Conservation (phyloP, 2,113 vertebrate species). For the Girardinichthys multiradiatus region DNA sequence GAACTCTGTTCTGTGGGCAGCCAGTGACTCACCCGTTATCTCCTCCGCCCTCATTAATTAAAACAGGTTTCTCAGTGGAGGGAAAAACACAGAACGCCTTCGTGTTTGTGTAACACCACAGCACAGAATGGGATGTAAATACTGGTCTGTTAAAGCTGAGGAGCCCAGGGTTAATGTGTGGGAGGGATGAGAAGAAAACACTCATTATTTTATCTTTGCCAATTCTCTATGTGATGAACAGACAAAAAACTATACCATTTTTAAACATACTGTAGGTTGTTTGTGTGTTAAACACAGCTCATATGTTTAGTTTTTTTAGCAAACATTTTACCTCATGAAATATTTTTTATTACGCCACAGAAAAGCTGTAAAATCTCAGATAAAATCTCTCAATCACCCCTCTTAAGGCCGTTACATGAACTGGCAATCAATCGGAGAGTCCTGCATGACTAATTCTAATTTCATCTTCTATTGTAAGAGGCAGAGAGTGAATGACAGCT, state of each 20-base stretch:
- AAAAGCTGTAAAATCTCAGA: conserved; percentile 12
- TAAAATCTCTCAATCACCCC: conserved; percentile 8
- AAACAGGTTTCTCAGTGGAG: conserved; percentile 13
- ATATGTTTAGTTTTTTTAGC: neutral
- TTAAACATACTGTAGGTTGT: neutral
- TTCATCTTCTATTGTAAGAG: conserved; percentile 41
- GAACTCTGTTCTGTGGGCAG: conserved; percentile 27
- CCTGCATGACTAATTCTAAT: conserved; percentile 50
- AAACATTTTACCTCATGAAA: neutral
- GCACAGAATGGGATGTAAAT: conserved; percentile 36
- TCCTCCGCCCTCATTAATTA: conserved; percentile 43
- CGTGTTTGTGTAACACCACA: conserved; percentile 38
- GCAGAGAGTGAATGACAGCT: conserved; percentile 12
- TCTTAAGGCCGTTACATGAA: conserved; percentile 20
- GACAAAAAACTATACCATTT: neutral
- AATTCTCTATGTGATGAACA: conserved; percentile 3
- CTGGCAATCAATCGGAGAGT: conserved; percentile 31
- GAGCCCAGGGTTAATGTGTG: conserved; percentile 15
- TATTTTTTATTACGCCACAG: neutral
- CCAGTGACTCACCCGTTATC: conserved; percentile 41
- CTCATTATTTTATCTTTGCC: conserved; percentile 9
- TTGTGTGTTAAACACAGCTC: too few species aligned
- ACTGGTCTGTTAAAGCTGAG: conserved; percentile 17
- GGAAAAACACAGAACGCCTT: conserved; percentile 2
- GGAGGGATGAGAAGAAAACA: conserved; percentile 50